A percentile compares a stretch with the other conserved stretches of the same genome.
Conservation (phyloP, 2,797 vertebrate species). For the Ctenochaetus hawaiiensis region DNA sequence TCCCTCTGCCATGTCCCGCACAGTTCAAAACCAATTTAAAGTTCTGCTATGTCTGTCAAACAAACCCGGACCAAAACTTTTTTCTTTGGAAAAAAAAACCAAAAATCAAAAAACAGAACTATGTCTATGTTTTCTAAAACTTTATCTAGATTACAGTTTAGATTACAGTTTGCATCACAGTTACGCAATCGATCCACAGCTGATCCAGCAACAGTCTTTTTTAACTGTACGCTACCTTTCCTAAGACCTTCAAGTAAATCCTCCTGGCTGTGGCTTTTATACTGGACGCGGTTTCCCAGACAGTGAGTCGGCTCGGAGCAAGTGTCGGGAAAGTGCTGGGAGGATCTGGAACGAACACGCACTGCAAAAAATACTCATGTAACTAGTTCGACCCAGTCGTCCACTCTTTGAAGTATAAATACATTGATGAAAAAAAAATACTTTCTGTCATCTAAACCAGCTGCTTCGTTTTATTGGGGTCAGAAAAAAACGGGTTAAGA, state of each 20-base stretch:
- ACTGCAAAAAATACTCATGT: constrained; percentile 53
- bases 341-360: constrained; percentile 45
- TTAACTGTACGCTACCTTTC: not conserved
- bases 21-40: constrained; percentile 20
- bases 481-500: fast-evolving
- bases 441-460: fast-evolving
- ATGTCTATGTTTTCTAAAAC: not conserved
- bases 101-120: not conserved
- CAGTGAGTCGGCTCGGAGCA: constrained; percentile 36
- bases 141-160: constrained; percentile 12
- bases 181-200: constrained; percentile 40
- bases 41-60: constrained; percentile 1
- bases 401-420: not conserved
- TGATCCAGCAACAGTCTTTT: constrained; percentile 7
- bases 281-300: constrained; percentile 50
- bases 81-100: fast-evolving
- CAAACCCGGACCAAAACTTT: not conserved
- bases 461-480: fast-evolving
- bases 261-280: constrained; percentile 75
- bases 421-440: fast-evolving
- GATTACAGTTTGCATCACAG: constrained; percentile 51
- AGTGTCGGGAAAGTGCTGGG: constrained; percentile 77
- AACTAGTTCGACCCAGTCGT: not conserved
- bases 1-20: constrained; percentile 84
- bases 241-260: constrained; percentile 15